Base-by-base conservation (phyloP, 2,888 invertebrate species). In the Glaucopsyche alexis region DNA sequence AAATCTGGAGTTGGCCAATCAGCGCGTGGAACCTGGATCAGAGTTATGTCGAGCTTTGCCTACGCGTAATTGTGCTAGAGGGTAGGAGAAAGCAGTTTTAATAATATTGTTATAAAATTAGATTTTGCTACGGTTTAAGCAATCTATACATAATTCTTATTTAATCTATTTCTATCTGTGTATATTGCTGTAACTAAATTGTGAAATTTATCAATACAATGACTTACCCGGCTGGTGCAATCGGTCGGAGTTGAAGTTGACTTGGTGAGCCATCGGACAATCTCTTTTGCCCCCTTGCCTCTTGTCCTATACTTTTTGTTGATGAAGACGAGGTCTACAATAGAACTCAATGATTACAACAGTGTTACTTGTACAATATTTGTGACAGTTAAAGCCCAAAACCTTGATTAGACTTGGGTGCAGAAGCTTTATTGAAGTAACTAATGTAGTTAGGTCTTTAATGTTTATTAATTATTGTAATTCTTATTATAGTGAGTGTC, bases 221-320 rank as follows among this genome's bases (percentile, higher is more conserved):
- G n/a, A 81, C 91, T 87, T 85, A 91, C 91, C 90, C 90, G 13
- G 93, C 91, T 0, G 93, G 92, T 11, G 93, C 93, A 38, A 93
- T 92, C 0, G 93, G 90, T 52, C 93, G 80, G 11, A 93, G 78
- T 78, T 93, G 93, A 55, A 93, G 79, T 74, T 92, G 93, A 76
- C 84, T 93, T 0, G 93, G 93, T 0, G 91, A 86, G 0, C 92
- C 93, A 75, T 93, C 93, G 0, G 93, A 91, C 38, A 93, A 76
- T 71, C 93, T 83, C 75, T 93, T 93, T 75, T 92, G 92, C 2
- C 91, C 92, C 72, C 93, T 80, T 5, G 84, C 72, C 65, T 93
- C 92, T 78, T 90, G 90, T 16, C 82, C 80, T 45, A 85, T 77
- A 76, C 82, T 88, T 80, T 91, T 92, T 11, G 87, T 85, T 13